Conservation (phyloP, 2,113 vertebrate species). For the Tichodroma muraria region DNA sequence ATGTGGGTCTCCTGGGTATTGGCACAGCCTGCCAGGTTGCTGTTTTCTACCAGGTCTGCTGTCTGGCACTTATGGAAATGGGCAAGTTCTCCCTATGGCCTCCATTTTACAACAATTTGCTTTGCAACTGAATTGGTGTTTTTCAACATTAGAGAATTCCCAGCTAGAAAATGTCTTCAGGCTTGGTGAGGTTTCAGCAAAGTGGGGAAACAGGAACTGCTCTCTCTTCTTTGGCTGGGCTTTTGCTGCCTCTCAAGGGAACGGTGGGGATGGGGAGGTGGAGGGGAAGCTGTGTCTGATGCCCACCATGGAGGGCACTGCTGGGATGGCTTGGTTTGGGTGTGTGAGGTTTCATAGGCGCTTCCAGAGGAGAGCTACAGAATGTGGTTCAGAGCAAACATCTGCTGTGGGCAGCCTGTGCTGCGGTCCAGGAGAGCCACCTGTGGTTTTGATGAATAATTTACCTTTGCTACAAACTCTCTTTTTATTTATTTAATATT, state of each 20-base stretch:
- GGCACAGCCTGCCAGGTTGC: not conserved
- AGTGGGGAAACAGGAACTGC: not conserved
- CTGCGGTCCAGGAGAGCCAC: not conserved
- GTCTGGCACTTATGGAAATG: not conserved
- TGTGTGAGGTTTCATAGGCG: not conserved
- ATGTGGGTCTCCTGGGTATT: fast-evolving
- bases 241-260: not conserved
- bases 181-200: not conserved
- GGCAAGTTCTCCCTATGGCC: not conserved
- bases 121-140: not conserved
- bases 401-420: not conserved
- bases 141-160: not conserved
- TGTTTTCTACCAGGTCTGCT: not conserved
- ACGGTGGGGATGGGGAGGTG: not conserved
- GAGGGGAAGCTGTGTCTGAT: not conserved
- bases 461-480: not conserved
- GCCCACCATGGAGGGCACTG: not conserved
- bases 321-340: not conserved
- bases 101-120: not conserved
- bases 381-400: not conserved
- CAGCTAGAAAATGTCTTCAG: not conserved
- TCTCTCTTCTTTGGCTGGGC: not conserved
- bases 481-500: too few relatives aligned
- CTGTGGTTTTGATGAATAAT: not conserved
- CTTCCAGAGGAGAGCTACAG: not conserved